Evolutionary conservation across 2,113 vertebrate genomes (phyloP), one percentile per base, ranked within the genome.

Genomic region (Carollia perspicillata): DNA sequence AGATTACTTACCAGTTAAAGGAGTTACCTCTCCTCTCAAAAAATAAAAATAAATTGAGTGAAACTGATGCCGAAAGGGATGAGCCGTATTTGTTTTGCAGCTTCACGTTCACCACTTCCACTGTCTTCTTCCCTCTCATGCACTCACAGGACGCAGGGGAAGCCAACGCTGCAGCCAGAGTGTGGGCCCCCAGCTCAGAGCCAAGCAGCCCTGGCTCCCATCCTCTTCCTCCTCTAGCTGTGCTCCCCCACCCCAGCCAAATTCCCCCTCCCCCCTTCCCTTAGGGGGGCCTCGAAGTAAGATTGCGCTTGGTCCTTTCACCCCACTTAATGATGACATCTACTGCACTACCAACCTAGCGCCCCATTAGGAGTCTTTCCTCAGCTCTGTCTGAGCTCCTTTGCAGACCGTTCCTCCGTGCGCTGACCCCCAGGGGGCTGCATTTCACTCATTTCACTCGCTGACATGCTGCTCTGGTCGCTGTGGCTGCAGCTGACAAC

Each of bases 151-250:
- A 68, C 28, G 22, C 35, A 47, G 8, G 28, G 17, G 28, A 13
- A 26, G 40, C 26, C 3, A 11, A 5, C 23, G 30, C 26, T 51
- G 12, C 28, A 75, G 44, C 20, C 14, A 40, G 80, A 14, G 53
- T 37, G 30, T 40, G 51, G 71, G 40, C 18, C 28, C 49, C 42
- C 42, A 51, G 42, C 90, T 74, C n/a, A 60, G 79, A 37, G 18
- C 68, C n/a, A 7, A 37, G 12, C 1, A 18, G 40, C 6, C 5
- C 63, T 20, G 0, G 12, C 26, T 0, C 3, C 22, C 28, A 5
- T n/a, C 20, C 14, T 35, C 8, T 49, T 8, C 55, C 80, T 53
- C 40, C 66, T 33, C 2, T 49, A 30, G 63, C 18, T 37, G 28
- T 75, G 69, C 55, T 8, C 22, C n/a, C 65, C 69, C 30, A 6